Evolutionary conservation across 1,140 invertebrate species (phyloP), one percentile per base, ranked within the genome.

Genomic region (Calosoma granatense): DNA sequence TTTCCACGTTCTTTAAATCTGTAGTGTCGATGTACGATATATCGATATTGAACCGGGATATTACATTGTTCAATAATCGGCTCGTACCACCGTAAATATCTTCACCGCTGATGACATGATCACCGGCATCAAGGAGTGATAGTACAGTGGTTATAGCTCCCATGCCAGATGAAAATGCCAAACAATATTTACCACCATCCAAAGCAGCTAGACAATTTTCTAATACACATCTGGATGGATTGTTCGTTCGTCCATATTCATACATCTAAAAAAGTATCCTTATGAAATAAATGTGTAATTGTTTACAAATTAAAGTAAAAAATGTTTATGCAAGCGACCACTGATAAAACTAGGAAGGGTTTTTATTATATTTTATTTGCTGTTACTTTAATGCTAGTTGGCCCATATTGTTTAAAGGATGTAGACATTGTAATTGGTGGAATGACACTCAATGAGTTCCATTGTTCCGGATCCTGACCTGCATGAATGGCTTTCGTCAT

Each of bases 61-160:
- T 78, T 19, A 88, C 84, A 64, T 81, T 76, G 55, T 74, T 77
- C 61, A 75, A 73, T 17, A 81, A 74, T 63, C 86, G 76, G 61
- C 85, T 84, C 2, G 94, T 97, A 14, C 94, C 97, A 55, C 96
- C 97, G 70, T 99, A 99, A 4, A 98, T 76, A 76, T 99, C 95
- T 74, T 98, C 92, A 59, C 89, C 86, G 57, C 85, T 86, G 22
- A 99, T 68, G 2, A 99, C 79, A 69, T 98, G 93, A 73, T 99
- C 95, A 0, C 96, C 96, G 59, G 74, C 60, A 53, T 81, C 82
- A 0, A 99, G 72, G 53, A 97, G 70, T 52, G 87, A 80, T 0
- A 82, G 75, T 1, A 98, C 68, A 1, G 84, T 82, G 1, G 84
- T 87, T 0, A 83, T 87, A 0, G 94, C 86, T 21, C 92, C 94